Evolutionary conservation across 1,140 invertebrate species (phyloP).

Genomic region (Heliconius nattereri): DNA sequence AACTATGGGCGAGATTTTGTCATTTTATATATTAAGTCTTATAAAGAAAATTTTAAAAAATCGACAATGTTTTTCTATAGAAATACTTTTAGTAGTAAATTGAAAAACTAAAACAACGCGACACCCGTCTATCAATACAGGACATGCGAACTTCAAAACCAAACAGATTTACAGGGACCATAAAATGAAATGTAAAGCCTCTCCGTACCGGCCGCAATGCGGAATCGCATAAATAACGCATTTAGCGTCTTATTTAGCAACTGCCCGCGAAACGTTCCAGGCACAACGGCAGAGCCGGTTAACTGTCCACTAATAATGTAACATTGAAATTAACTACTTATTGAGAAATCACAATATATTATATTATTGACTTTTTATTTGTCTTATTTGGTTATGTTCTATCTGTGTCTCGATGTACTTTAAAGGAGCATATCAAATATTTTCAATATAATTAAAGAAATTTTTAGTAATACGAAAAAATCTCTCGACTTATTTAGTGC

Average conservation of each 20-base stretch:
- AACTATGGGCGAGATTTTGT: neutral
- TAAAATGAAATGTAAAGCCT: conserved; percentile 36
- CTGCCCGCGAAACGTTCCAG: conserved; percentile 38
- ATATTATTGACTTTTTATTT: conserved; percentile 20
- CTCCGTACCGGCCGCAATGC: conserved; percentile 41
- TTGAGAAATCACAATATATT: conserved; percentile 30
- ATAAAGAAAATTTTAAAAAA: neutral
- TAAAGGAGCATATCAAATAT: too few relatives aligned
- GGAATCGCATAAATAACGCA: conserved; percentile 43
- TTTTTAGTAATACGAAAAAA: too few relatives aligned
- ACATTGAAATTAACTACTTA: conserved; percentile 35
- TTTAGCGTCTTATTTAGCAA: conserved; percentile 45
- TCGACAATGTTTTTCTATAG: neutral
- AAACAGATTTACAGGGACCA: conserved; percentile 20
- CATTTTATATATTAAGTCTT: too few relatives aligned
- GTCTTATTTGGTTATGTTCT: conserved; percentile 16
- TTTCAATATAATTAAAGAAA: too few relatives aligned
- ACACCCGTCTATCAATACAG: neutral
- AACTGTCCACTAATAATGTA: conserved; percentile 39
- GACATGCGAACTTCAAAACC: conserved; percentile 4
- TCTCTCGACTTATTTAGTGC: neutral
- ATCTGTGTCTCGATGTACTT: neutral
- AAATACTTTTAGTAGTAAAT: neutral
- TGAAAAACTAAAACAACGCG: neutral
- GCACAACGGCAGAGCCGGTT: conserved; percentile 40